Evolutionary conservation across 1,140 invertebrate species (phyloP), one percentile per base, ranked within the genome.

Genomic region (Agrypnia vestita): DNA sequence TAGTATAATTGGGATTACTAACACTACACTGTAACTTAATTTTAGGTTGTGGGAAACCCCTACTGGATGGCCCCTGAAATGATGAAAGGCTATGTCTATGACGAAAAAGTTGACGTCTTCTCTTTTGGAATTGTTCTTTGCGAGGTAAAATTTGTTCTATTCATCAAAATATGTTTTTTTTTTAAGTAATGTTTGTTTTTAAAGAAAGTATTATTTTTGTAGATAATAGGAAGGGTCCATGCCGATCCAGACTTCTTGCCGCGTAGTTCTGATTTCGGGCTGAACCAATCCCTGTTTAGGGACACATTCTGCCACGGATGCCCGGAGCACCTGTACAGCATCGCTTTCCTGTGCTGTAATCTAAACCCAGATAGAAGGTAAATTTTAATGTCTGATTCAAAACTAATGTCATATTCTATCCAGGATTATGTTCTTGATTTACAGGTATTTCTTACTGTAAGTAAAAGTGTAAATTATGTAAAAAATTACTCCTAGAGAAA

Each of bases 41-140:
- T 67, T 17, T 82, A 89, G 59, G 95, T 97, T 19, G 96, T 98
- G 0, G 97, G 97, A 0, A 98, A 97, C 90, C 97, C 97, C 7
- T 98, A 98, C 86, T 99, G 97, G 97, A 99, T 99, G 97, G 97
- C 97, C 0, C 98, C 98, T 6, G 98, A 99, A 88, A 98, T 98
- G 94, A 97, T 99, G 93, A 96, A 96, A 86, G 97, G 97, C 25
- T 94, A 97, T 82, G 96, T 96, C 84, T 99, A 99, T 86, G 96
- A 99, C 87, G 97, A 99, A 87, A 97, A 98, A 89, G 97, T 98
- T 13, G 98, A 99, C 87, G 94, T 99, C 76, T 99, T 99, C 87
- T 98, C 97, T 43, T 98, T 97, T 89, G 97, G 98, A 6, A 98
- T 99, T 62, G 95, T 99, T 76, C 89, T 98, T 6, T 98, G 97